Percentiles rank a stretch among this genome's conserved stretches.
Conservation (phyloP, 2,113 vertebrate species). For the Rhizomys pruinosus region DNA sequence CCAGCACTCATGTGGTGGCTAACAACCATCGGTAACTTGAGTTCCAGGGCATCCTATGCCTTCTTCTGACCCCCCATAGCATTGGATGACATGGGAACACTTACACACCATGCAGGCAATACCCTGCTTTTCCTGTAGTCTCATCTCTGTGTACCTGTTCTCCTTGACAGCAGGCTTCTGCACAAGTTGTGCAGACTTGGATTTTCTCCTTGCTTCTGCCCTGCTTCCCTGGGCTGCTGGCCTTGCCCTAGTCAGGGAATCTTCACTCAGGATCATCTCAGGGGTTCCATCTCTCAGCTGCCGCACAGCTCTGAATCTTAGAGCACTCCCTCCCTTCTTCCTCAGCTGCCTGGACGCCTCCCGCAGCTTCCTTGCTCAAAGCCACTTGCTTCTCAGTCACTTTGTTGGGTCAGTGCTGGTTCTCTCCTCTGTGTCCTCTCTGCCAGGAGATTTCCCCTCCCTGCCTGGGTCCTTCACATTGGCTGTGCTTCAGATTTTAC, state of each 20-base stretch:
- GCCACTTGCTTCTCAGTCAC: background rate
- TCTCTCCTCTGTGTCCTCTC: no score
- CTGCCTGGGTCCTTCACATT: accelerated
- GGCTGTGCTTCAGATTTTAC: accelerated
- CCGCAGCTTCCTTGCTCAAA: background rate
- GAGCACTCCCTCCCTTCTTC: background rate
- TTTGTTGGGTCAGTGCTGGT: background rate
- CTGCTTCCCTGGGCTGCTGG: no score
- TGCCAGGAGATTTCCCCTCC: background rate
- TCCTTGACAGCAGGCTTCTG: background rate
- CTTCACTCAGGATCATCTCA: background rate
- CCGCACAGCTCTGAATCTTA: background rate
- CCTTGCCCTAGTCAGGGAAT: no score
- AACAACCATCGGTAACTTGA: no score
- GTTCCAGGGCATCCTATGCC: no score
- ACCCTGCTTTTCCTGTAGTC: background rate
- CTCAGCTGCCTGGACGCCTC: background rate
- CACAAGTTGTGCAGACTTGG: accelerated
- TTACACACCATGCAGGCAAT: no score
- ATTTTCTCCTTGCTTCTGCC: background rate
- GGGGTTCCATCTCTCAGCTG: accelerated
- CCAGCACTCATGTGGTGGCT: no score
- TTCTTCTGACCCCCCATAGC: no score
- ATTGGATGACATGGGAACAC: no score
- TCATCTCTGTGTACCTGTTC: accelerated